Evolutionary conservation across 2,113 vertebrate genomes (phyloP), one percentile per base, ranked within the genome.

Genomic region (Antechinus stuartii): DNA sequence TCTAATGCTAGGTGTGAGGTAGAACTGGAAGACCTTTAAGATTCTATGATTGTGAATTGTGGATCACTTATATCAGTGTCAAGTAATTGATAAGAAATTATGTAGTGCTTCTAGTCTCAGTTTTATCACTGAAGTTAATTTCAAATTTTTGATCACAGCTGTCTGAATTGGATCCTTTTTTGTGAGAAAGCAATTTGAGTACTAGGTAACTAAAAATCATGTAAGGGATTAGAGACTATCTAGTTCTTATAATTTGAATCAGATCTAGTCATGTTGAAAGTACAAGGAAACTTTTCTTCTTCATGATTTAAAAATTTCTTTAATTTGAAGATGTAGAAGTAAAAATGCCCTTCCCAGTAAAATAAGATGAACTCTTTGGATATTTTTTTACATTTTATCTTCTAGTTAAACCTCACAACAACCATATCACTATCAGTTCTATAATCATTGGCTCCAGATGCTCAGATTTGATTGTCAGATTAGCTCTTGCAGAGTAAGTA

Each of bases 141-240:
- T 84, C 19, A 84, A 22, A 22, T 84, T 84, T 84, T 19, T 61
- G 61, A 53, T 68, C 89, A 50, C 11, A 26, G 1, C 50, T 25
- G 10, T 93, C 35, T 84, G 92, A 61, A 35, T 93, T 92, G 5
- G 57, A 57, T 90, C 68, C 22, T 97, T 92, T 95, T 93, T 61
- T 94, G 7, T 84, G 8, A 49, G 26, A 92, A 92, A 96, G 93
- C 8, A 92, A 50, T 61, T 47, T 30, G 54, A 96, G 46, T 9
- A 84, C 2, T 54, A 54, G 94, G 35, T 93, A 0, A 68, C 46
- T 54, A 27, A 56, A 25, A 68, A 52, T 46, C 30, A 91, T 10
- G 7, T 22, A 9, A 0, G 26, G 84, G 54, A 23, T 9, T 92
- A 55, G 92, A 54, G 46, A 52, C 92, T n/a, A 1, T 93, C 89